Base-by-base conservation (phyloP, 2,797 vertebrate species). In the Chrysocyon brachyurus region DNA sequence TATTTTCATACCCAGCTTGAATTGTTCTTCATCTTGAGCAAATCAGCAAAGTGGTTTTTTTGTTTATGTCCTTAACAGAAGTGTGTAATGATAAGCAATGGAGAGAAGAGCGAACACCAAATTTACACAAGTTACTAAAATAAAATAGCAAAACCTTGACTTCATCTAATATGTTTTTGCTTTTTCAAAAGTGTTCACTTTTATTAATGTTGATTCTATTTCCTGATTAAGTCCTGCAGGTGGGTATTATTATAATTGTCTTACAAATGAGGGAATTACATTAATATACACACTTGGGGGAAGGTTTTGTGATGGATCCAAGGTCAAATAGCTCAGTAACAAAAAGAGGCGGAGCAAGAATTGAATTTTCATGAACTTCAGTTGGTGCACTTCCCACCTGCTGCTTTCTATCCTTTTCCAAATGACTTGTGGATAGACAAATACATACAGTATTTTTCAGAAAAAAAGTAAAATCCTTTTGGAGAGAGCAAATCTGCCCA, bases 21-120 rank as follows among this genome's bases (percentile, higher is more conserved):
- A 84, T 84, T 89, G 31, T 19, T 97, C 11, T 68, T 92, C 59
- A 70, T 93, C n/a, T 90, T 85, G 54, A 28, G 36, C 28, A 88
- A 84, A 56, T 94, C 72, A 54, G 59, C 40, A 52, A 84, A 46
- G 78, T 88, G 40, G 1, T 19, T 90, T 83, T 78, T 84, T 17
- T 83, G 24, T 93, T 82, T 86, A 26, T 91, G 95, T 96, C 19
- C 89, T 96, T 61, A 49, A 54, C 59, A 82, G 12, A 97, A 16
- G 4, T 73, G 26, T 85, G 94, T 88, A 90, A 83, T 92, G 19
- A 49, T 88, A 85, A 94, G 75, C 26, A 94, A 11, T 36, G n/a
- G 59, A 79, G 40, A 90, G 57, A 93, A 75, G 77, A 88, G 14
- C 70, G 83, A 77, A 64, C 5, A 70, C 46, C 24, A 94, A 24